phyloP scores from a whole-genome alignment of 2,113 vertebrate species.

The Tricholaema leucomelas region DNA sequence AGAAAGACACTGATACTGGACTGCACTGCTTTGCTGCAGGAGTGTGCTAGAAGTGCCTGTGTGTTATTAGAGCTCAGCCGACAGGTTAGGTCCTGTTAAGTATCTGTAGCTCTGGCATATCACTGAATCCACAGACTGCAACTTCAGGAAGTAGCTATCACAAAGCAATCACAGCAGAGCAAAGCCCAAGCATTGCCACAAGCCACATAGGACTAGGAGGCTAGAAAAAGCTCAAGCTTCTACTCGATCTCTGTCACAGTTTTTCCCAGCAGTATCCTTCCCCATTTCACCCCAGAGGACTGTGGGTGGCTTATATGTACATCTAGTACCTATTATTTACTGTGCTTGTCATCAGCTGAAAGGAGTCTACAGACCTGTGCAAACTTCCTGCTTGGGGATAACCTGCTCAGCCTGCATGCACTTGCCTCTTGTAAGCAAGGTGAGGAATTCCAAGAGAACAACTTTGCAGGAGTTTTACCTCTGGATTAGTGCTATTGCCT shows the following conservation, averaged over 20 bases:
- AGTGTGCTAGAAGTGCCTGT: neutral
- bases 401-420: neutral
- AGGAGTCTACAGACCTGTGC: neutral
- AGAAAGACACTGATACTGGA: neutral
- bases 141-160: neutral
- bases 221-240: neutral
- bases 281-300: neutral
- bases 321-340: neutral
- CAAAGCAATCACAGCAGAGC: neutral
- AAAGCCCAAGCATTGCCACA: neutral
- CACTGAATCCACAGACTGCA: neutral
- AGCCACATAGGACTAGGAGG: neutral
- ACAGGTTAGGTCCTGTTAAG: neutral
- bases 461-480: neutral
- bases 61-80: neutral
- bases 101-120: neutral
- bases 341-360: neutral
- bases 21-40: neutral
- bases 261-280: neutral
- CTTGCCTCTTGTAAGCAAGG: neutral
- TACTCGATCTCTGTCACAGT: neutral
- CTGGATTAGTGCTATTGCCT: neutral
- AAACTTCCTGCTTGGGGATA: neutral
- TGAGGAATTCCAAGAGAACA: slow-evolving; percentile 23
- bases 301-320: neutral